Conservation (phyloP, 2,113 vertebrate species). For the Otis tarda region DNA sequence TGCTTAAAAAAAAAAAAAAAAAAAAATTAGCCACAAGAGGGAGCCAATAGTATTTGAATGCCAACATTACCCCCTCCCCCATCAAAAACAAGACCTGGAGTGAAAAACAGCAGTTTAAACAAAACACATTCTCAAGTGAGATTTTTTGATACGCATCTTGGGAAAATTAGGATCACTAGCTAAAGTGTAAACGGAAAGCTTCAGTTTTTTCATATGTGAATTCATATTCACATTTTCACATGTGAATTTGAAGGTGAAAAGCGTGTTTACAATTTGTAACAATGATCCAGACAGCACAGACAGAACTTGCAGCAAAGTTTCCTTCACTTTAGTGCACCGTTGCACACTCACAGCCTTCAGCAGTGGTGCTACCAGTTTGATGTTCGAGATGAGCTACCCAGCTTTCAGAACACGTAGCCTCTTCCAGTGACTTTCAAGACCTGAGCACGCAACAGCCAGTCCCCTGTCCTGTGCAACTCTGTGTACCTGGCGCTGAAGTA, state of each 20-base stretch:
- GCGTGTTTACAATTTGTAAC: accelerated
- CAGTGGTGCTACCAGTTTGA: not conserved
- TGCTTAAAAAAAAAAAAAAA: too few species aligned
- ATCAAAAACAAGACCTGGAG: not conserved
- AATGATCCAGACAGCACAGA: not conserved
- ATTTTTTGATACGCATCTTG: not conserved
- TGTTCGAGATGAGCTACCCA: not conserved
- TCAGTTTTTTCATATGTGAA: not conserved
- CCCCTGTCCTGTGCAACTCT: accelerated
- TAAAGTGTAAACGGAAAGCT: not conserved
- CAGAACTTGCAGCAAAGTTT: not conserved
- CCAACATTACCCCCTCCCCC: not conserved
- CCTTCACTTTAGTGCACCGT: not conserved
- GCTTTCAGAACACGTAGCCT: accelerated
- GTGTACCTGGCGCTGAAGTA: accelerated
- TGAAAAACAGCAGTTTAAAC: not conserved
- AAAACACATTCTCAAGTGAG: not conserved
- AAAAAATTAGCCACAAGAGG: slow-evolving; percentile 22
- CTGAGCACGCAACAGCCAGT: accelerated
- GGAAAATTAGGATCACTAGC: not conserved
- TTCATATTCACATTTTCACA: not conserved
- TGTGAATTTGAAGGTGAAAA: not conserved
- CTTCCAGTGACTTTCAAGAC: not conserved
- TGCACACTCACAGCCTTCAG: not conserved
- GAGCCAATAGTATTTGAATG: not conserved